Evolutionary conservation across 2,888 invertebrate genomes (phyloP).

Genomic region (Caenorhabditis uteleia): DNA sequence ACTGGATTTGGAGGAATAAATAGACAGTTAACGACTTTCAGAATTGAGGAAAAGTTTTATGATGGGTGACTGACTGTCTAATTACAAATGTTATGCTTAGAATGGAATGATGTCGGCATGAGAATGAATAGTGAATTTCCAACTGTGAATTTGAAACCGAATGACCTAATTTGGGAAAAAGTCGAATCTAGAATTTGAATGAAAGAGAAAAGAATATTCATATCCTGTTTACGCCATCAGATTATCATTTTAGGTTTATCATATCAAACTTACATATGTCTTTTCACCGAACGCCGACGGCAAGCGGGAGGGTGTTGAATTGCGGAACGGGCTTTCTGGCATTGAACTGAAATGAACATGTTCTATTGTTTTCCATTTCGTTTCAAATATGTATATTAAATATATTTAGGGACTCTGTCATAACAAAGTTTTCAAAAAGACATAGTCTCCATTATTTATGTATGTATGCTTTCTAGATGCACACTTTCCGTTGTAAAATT

Average conservation of each 20-base stretch:
- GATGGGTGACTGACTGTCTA: no score
- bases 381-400: no score
- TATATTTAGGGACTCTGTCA: no score
- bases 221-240: neutral
- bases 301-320: conserved; percentile 16
- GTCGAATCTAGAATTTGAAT: neutral
- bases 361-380: no score
- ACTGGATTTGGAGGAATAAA: no score
- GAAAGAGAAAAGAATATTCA: neutral
- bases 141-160: neutral
- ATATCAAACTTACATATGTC: conserved; percentile 43
- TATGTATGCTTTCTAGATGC: neutral
- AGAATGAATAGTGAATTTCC: neutral
- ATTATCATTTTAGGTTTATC: no score
- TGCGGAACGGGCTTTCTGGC: conserved; percentile 33
- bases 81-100: no score
- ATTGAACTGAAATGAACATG: conserved; percentile 22
- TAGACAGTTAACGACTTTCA: no score
- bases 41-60: no score
- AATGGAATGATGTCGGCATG: no score
- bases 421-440: no score
- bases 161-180: conserved; percentile 1
- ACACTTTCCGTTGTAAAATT: conserved; percentile 5
- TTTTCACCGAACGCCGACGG: conserved; percentile 48
- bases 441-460: neutral